Base-by-base conservation (phyloP, 2,888 invertebrate species). In the Temnothorax ravouxi region DNA sequence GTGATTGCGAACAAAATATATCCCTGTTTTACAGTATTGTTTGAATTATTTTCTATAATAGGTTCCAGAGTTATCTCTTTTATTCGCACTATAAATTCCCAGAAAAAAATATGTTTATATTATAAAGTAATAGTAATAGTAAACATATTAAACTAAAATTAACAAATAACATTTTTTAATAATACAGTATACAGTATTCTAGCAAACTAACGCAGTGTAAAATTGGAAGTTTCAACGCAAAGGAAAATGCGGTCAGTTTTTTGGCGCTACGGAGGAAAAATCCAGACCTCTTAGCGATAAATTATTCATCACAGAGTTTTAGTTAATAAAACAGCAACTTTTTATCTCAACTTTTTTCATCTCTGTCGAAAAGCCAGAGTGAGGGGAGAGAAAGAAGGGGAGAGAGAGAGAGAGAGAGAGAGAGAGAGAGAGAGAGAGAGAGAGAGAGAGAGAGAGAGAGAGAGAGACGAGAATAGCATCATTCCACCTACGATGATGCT, bases 301-400 rank as follows among this genome's bases (percentile, higher is more conserved):
- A 67, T 67, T 64, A 77, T 77, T 77, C 41, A 67, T 67, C 29
- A 56, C 44, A n/a, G 47, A 47, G 44, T 54, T 67, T 29, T 44
- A 41, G 44, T 67, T 77, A 69, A 67, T 77, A 56, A 77, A 77
- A 77, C 44, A 56, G n/a, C 44, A 67, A 56, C 41, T 64, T 67
- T 67, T 38, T 13, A 11, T 44, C 21, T 15, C 9, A 25, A 54
- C 8, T 56, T 9, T 77, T 56, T 41, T 44, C n/a, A 18, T 1
- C 1, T 21, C 15, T n/a, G 8, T 54, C n/a, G 13, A 41, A n/a
- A 66, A 13, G 3, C 38, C 9, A 44, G 13, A 62, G 13, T 15
- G n/a, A n/a, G 62, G 13, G 38, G 52, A 34, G 34, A 18, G 47
- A 8, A 3, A 9, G 15, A 54, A 21, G 13, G 52, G n/a, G 15